phyloP scores from a whole-genome alignment of 1,140 invertebrate species.

The Polypedilum pembai region DNA sequence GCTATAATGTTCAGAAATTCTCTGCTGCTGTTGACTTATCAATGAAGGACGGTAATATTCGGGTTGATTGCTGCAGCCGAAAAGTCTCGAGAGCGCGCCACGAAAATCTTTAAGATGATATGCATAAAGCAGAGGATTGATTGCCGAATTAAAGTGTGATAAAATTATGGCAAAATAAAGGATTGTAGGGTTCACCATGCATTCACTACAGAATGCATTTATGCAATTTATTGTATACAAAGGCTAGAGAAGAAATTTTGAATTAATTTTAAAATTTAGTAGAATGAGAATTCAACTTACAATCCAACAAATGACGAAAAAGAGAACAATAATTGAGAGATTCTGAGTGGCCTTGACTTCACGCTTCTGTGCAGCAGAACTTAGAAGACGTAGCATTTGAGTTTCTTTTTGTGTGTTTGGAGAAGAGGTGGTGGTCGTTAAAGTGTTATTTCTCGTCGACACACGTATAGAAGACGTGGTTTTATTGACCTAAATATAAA shows the following conservation, averaged over 20 bases:
- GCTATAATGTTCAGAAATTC: not conserved
- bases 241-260: constrained; percentile 43
- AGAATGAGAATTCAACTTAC: not conserved
- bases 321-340: constrained; percentile 79
- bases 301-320: constrained; percentile 90
- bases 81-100: constrained; percentile 48
- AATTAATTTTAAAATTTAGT: not conserved
- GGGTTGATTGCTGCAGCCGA: not conserved
- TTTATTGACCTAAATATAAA: constrained; percentile 39
- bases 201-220: constrained; percentile 65
- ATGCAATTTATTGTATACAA: constrained; percentile 86
- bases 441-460: constrained; percentile 30
- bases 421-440: constrained; percentile 30
- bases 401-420: not conserved
- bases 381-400: constrained; percentile 63
- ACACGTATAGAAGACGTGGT: constrained; percentile 37
- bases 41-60: not conserved
- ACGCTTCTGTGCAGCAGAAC: constrained; percentile 63
- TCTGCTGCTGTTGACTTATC: constrained; percentile 1
- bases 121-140: constrained; percentile 81
- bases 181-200: constrained; percentile 58
- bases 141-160: constrained; percentile 80
- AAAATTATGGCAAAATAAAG: constrained; percentile 77
- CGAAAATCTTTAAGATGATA: constrained; percentile 83
- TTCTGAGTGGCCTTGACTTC: constrained; percentile 88